Conservation (phyloP, 2,113 vertebrate species). For the Euleptes europaea region DNA sequence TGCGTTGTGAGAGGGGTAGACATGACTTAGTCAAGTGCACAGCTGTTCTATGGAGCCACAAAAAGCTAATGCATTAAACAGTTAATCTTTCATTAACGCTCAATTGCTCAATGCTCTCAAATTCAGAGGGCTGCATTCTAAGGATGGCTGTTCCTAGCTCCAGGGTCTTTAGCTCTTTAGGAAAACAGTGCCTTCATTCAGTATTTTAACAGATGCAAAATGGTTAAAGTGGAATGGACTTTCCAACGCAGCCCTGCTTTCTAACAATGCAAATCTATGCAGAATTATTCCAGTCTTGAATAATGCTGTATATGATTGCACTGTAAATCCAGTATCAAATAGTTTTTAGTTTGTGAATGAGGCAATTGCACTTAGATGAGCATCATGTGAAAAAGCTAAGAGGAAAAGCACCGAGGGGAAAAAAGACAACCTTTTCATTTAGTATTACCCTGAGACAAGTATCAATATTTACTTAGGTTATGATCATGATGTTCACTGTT, state of each 20-base stretch:
- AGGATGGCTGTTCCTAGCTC: conserved; percentile 45
- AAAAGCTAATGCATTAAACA: conserved; percentile 66
- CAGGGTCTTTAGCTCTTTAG: conserved; percentile 22
- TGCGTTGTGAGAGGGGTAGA: conserved; percentile 27
- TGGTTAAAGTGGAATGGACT: not conserved
- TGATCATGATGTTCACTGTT: conserved; percentile 15
- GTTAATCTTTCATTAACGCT: conserved; percentile 71
- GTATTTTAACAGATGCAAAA: conserved; percentile 10
- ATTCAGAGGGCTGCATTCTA: conserved; percentile 45
- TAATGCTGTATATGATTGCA: not conserved
- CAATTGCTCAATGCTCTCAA: conserved; percentile 54
- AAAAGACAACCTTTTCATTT: conserved; percentile 28
- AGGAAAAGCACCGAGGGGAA: not conserved
- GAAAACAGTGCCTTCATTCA: conserved; percentile 11
- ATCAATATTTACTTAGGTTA: conserved; percentile 40
- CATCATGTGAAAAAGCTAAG: not conserved
- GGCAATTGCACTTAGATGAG: not conserved
- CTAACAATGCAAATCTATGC: too few relatives aligned
- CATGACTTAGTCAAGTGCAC: conserved; percentile 36
- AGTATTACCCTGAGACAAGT: conserved; percentile 12
- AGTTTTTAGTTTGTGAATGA: not conserved
- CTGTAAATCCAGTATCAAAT: not conserved
- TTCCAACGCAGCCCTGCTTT: not conserved
- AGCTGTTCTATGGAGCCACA: conserved; percentile 57
- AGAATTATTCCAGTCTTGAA: too few relatives aligned